Percentiles rank a stretch among this genome's conserved stretches.
phyloP scores from a whole-genome alignment of 30 jellyfish, hydroid and myxozoan species.

The Turritopsis dohrnii region DNA sequence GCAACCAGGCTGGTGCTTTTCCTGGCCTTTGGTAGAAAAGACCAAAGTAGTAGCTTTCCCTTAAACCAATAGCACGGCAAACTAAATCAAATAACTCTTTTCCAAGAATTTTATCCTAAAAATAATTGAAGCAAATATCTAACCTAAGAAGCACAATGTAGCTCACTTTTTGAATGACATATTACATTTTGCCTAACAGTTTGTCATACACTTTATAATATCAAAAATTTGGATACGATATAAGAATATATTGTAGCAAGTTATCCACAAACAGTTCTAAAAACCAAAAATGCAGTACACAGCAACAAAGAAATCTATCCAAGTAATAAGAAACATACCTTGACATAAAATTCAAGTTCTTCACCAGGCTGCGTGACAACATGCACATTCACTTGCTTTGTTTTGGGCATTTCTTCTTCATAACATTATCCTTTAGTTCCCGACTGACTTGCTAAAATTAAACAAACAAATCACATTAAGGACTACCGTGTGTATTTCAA shows the following conservation, averaged over 20 bases:
- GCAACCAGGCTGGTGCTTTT: constrained; percentile 59
- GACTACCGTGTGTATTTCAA: too few relatives aligned
- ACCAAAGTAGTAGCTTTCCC: constrained; percentile 88
- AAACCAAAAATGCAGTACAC: too few relatives aligned
- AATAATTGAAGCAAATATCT: too few relatives aligned
- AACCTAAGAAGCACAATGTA: too few relatives aligned
- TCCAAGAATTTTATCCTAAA: constrained; percentile 67
- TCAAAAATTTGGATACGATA: too few relatives aligned
- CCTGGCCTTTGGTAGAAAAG: constrained; percentile 47
- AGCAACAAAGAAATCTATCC: too few relatives aligned
- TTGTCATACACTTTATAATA: too few relatives aligned
- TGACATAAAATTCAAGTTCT: constrained; percentile 40
- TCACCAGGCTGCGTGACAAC: constrained; percentile 43
- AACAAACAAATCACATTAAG: background rate
- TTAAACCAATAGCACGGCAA: constrained; percentile 70
- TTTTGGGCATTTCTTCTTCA: constrained; percentile 19
- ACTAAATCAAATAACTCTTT: constrained; percentile 71
- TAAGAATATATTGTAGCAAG: too few relatives aligned
- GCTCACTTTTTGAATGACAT: too few relatives aligned
- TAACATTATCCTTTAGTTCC: background rate
- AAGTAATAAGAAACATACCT: constrained; percentile 29
- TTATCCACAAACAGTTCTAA: too few relatives aligned
- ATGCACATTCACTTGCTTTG: constrained; percentile 27
- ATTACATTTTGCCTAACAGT: too few relatives aligned
- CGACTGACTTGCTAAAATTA: background rate